Conservation (phyloP, 2,888 invertebrate species). For the Cyrtodaria siliqua region DNA sequence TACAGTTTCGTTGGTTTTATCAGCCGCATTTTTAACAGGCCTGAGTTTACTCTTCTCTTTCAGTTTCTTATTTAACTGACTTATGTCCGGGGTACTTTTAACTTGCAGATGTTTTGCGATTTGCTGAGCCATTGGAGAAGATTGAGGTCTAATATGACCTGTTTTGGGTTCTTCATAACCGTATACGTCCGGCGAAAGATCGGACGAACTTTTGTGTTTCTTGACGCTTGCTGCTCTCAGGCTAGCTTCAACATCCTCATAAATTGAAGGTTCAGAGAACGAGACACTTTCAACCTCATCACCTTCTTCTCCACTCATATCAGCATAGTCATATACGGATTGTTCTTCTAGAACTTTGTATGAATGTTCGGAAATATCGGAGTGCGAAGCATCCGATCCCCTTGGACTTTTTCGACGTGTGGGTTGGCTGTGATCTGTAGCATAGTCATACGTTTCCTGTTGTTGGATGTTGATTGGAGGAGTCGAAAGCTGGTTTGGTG, state of each 20-base stretch:
- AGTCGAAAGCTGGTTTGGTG: constrained; percentile 2
- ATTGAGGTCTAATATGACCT: constrained; percentile 3
- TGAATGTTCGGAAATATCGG: constrained; percentile 2
- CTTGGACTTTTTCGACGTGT: neutral
- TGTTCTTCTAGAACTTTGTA: constrained; percentile 17
- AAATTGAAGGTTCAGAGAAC: constrained; percentile 6
- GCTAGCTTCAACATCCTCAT: constrained; percentile 38
- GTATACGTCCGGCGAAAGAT: constrained; percentile 5
- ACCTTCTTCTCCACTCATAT: constrained; percentile 20
- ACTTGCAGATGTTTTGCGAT: neutral
- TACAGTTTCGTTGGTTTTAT: no score
- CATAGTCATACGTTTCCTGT: no score
- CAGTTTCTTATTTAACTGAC: constrained; percentile 9
- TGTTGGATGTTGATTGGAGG: no score
- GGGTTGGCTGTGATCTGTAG: neutral
- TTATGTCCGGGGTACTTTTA: neutral
- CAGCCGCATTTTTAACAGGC: constrained; percentile 8
- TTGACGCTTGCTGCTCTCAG: constrained; percentile 20
- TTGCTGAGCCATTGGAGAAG: constrained; percentile 4
- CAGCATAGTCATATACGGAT: constrained; percentile 40
- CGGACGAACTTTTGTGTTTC: constrained; percentile 35
- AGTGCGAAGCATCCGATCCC: neutral
- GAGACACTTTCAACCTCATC: neutral
- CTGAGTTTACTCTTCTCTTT: constrained; percentile 7
- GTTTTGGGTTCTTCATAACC: constrained; percentile 41